Evolutionary conservation across 2,888 invertebrate genomes (phyloP).

Genomic region (Eristalinus sepulchralis): DNA sequence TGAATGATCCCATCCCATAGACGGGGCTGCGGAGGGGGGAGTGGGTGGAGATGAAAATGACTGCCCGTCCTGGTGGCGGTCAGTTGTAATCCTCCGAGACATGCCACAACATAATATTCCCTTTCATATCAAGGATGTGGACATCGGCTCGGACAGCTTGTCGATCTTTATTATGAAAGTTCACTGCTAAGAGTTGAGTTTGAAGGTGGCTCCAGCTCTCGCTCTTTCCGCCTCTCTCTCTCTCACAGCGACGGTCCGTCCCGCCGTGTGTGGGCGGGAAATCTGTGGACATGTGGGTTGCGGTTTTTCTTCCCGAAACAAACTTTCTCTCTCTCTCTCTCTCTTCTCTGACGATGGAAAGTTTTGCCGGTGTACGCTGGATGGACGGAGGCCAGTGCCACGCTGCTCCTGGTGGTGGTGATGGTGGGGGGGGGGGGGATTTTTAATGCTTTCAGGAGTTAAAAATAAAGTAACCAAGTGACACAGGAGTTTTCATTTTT

Average conservation of each 20-base stretch:
- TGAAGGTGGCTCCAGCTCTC: constrained; percentile 14
- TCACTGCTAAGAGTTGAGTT: constrained; percentile 64
- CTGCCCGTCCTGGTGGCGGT: constrained; percentile 36
- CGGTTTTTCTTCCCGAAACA: constrained; percentile 61
- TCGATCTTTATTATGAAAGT: constrained; percentile 80
- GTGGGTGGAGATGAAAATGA: constrained; percentile 1
- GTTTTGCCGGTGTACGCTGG: constrained; percentile 15
- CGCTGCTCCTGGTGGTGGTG: background rate
- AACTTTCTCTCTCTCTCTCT: constrained; percentile 64
- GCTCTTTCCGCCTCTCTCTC: background rate
- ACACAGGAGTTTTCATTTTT: constrained; percentile 21
- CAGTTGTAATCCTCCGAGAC: constrained; percentile 66
- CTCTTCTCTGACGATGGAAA: constrained; percentile 29
- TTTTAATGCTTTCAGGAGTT: constrained; percentile 53
- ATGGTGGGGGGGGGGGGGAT: background rate
- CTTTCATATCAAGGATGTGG: constrained; percentile 70
- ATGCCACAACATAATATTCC: constrained; percentile 70
- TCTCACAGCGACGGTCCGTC: background rate
- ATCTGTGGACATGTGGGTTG: constrained; percentile 66
- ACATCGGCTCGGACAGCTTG: constrained; percentile 77
- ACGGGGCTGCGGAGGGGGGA: no score
- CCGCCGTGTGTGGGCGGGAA: constrained; percentile 8
- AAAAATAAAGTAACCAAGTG: constrained; percentile 45
- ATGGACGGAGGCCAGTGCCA: background rate
- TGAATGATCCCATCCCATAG: background rate